Evolutionary conservation across 2,797 vertebrate species (phyloP).

Genomic region (Lemur catta): DNA sequence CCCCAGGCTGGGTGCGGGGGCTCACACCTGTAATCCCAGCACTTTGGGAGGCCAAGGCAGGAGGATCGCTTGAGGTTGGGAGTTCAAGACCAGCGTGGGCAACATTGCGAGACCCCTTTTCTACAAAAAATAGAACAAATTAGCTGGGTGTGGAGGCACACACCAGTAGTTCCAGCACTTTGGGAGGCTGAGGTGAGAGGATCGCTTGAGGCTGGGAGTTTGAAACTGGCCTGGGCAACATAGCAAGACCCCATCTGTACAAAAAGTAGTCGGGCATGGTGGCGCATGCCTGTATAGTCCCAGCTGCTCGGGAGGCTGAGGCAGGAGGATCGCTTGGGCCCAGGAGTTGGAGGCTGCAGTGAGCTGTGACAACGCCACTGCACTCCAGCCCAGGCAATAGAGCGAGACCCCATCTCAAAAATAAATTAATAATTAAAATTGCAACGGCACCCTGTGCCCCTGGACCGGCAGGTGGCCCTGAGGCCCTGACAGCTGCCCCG

Average conservation of each 20-base stretch:
- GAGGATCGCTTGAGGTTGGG: no score
- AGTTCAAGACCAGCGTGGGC: no score
- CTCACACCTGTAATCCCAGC: no score
- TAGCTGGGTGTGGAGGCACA: rapidly evolving
- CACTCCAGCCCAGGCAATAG: background rate
- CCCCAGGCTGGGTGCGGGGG: no score
- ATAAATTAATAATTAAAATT: background rate
- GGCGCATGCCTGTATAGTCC: no score
- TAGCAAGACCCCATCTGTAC: background rate
- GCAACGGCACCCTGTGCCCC: background rate
- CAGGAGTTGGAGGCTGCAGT: background rate
- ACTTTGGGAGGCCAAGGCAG: no score
- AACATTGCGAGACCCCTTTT: no score
- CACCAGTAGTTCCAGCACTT: background rate
- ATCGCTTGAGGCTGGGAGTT: background rate
- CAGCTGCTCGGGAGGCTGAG: no score
- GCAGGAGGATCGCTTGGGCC: background rate
- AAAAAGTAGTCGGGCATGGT: no score
- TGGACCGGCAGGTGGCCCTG: background rate
- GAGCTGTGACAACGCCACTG: background rate
- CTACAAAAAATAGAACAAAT: background rate
- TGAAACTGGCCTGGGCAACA: background rate
- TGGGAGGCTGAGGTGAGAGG: background rate
- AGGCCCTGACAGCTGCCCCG: background rate
- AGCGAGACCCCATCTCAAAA: no score